These are phyloP conservation scores for Bilobella aurantiaca DNA, from an alignment of 1,140 invertebrate genomes.

Conservation along the genomic window DNA sequence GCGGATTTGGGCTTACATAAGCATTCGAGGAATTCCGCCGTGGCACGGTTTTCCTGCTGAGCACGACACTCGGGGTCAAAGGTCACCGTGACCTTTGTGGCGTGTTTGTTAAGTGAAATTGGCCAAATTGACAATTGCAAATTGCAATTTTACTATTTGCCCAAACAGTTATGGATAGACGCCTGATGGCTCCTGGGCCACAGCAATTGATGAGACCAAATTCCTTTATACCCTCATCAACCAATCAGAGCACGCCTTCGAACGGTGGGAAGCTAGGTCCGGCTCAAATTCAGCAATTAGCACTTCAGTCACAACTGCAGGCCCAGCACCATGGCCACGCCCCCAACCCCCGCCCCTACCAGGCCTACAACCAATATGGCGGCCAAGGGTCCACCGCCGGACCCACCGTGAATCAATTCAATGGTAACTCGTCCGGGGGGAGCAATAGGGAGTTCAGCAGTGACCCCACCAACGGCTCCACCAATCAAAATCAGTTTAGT, in stretches of 20 bases:
- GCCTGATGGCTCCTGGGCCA: background rate
- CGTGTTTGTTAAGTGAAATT: background rate
- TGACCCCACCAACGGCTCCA: background rate
- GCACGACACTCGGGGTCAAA: background rate
- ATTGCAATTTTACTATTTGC: too few relatives aligned
- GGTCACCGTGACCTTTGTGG: background rate
- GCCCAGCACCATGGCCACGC: conserved; percentile 4
- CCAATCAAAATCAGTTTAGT: conserved; percentile 3
- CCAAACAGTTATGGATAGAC: background rate
- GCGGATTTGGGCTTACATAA: too few relatives aligned
- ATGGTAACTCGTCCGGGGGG: too few relatives aligned
- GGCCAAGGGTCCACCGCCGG: background rate
- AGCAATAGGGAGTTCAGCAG: background rate
- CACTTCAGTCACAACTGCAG: conserved; percentile 6
- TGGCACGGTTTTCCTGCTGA: background rate
- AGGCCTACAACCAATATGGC: background rate
- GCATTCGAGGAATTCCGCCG: too few relatives aligned
- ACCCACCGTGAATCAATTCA: too few relatives aligned
- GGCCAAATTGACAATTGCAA: too few relatives aligned
- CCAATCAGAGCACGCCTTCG: background rate
- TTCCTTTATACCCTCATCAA: conserved; percentile 31
- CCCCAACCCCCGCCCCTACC: background rate
- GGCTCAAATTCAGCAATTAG: conserved; percentile 1
- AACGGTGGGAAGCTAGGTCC: background rate
- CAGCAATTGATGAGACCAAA: conserved; percentile 18